Percentiles rank a stretch among this genome's conserved stretches.
phyloP scores from a whole-genome alignment of 1,140 invertebrate species.

The Goniozus legneri region DNA sequence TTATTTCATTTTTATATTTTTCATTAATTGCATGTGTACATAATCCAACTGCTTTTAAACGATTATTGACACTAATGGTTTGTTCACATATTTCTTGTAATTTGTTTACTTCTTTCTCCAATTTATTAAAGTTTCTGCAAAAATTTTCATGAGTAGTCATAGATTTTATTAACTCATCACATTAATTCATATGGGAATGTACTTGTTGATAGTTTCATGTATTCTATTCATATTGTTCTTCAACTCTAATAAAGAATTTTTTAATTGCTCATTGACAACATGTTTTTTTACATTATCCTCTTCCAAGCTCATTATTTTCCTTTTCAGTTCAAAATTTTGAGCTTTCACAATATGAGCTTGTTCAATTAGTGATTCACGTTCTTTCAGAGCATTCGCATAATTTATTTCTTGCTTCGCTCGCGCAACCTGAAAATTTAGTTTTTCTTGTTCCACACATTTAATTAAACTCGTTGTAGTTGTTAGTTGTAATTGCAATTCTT shows the following conservation, averaged over 20 bases:
- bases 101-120: conserved; percentile 36
- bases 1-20: conserved; percentile 25
- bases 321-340: conserved; percentile 30
- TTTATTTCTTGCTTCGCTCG: conserved; percentile 29
- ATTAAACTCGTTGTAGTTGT: conserved; percentile 22
- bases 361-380: conserved; percentile 29
- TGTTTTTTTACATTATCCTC: conserved; percentile 15
- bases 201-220: too few relatives aligned
- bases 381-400: conserved; percentile 26
- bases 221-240: conserved; percentile 24
- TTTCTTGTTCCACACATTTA: conserved; percentile 35
- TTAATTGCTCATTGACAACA: conserved; percentile 17
- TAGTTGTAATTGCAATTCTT: conserved; percentile 30
- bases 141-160: too few relatives aligned
- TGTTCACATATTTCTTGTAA: conserved; percentile 28
- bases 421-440: conserved; percentile 26
- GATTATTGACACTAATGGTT: conserved; percentile 30
- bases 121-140: conserved; percentile 37
- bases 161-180: too few relatives aligned
- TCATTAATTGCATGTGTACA: conserved; percentile 28
- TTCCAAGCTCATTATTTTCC: conserved; percentile 25
- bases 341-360: conserved; percentile 25
- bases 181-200: too few relatives aligned
- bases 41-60: conserved; percentile 33
- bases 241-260: conserved; percentile 20